Evolutionary conservation across 2,888 invertebrate genomes (phyloP).

Genomic region (Meteorus cinctellus): DNA sequence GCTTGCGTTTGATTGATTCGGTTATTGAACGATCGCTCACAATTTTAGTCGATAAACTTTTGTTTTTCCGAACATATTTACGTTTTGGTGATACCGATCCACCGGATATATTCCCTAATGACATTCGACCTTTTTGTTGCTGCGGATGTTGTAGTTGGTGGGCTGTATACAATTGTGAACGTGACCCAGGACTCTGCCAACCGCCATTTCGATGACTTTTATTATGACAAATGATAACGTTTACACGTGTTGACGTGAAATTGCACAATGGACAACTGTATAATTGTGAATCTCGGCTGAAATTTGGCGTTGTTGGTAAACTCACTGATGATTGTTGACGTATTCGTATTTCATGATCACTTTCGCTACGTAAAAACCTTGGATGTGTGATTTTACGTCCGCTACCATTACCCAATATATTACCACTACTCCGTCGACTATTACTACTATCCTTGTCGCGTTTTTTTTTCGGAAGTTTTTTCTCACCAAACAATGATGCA

Average conservation of each 20-base stretch:
- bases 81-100: slow-evolving; percentile 66
- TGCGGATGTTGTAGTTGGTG: background rate
- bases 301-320: slow-evolving; percentile 58
- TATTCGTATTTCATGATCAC: slow-evolving; percentile 80
- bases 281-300: background rate
- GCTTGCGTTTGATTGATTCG: slow-evolving; percentile 67
- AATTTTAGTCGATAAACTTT: slow-evolving; percentile 59
- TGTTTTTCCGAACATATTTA: slow-evolving; percentile 73
- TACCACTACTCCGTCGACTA: slow-evolving; percentile 54
- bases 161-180: slow-evolving; percentile 49
- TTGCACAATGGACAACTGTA: slow-evolving; percentile 77
- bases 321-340: slow-evolving; percentile 75
- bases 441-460: slow-evolving; percentile 58
- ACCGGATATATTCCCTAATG: slow-evolving; percentile 33
- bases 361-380: slow-evolving; percentile 72
- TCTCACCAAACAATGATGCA: slow-evolving; percentile 75
- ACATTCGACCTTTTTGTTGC: slow-evolving; percentile 51
- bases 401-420: slow-evolving; percentile 48
- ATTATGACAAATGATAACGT: slow-evolving; percentile 83
- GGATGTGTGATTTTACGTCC: slow-evolving; percentile 73
- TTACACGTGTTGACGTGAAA: slow-evolving; percentile 81
- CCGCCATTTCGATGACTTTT: slow-evolving; percentile 80
- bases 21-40: slow-evolving; percentile 66
- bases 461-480: slow-evolving; percentile 71
- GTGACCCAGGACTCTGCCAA: slow-evolving; percentile 52